phyloP scores from a whole-genome alignment of 2,113 vertebrate species.

The Chitala chitala region DNA sequence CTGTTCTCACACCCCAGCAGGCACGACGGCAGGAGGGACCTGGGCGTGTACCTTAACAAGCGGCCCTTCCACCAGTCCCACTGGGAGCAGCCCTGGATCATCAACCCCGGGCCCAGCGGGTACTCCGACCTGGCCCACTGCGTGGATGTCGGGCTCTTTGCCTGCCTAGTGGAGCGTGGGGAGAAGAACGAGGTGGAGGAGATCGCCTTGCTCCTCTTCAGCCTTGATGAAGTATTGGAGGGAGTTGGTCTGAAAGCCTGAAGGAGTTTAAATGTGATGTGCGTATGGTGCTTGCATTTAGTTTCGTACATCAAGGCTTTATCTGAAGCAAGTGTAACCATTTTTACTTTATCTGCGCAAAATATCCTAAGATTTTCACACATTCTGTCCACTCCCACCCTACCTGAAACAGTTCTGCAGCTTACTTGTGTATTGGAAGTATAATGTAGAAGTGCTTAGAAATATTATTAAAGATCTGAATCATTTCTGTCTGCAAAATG shows the following conservation, averaged over 20 bases:
- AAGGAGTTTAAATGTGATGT: too few species aligned
- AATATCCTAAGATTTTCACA: too few species aligned
- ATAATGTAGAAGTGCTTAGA: too few species aligned
- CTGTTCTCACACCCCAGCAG: conserved; percentile 80
- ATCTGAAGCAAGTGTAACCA: too few species aligned
- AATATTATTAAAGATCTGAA: too few species aligned
- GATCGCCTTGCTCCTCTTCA: conserved; percentile 62
- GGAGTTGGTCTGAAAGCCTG: conserved; percentile 36
- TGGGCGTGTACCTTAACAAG: conserved; percentile 80
- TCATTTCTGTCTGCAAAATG: too few species aligned
- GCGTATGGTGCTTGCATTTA: too few species aligned
- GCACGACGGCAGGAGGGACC: conserved; percentile 54
- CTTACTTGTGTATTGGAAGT: too few species aligned
- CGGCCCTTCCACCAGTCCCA: conserved; percentile 52
- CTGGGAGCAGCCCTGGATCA: conserved; percentile 72
- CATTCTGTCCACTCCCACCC: too few species aligned
- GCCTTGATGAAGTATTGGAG: conserved; percentile 55
- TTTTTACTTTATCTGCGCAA: too few species aligned
- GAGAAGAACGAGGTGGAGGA: conserved; percentile 58
- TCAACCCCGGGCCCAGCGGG: conserved; percentile 72
- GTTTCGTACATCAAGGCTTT: too few species aligned
- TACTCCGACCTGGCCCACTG: conserved; percentile 81
- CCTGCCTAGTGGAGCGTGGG: conserved; percentile 82
- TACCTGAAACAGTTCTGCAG: too few species aligned
- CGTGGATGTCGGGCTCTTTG: conserved; percentile 67